Evolutionary conservation across 2,797 vertebrate species (phyloP).

Genomic region (Vespertilio murinus): DNA sequence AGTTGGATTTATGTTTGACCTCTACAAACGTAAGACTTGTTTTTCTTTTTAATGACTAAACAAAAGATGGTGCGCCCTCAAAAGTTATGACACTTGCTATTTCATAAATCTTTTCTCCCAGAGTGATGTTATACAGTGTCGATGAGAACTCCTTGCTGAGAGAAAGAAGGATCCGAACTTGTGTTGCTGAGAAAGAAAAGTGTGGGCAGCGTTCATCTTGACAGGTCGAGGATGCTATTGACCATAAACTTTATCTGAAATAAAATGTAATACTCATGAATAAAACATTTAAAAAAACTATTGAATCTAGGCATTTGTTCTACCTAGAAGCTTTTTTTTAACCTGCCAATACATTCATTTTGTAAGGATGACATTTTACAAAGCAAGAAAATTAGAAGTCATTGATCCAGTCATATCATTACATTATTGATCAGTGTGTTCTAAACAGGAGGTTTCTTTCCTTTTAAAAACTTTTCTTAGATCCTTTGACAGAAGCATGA

Average conservation of each 20-base stretch:
- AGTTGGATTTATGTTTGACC: background rate
- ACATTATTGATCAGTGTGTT: conserved; percentile 32
- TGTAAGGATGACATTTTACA: conserved; percentile 59
- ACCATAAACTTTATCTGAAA: conserved; percentile 41
- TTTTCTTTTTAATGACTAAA: background rate
- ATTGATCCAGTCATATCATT: conserved; percentile 55
- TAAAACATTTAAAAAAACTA: background rate
- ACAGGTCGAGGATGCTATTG: background rate
- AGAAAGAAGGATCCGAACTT: background rate
- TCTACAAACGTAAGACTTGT: background rate
- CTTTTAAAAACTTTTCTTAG: background rate
- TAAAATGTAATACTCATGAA: conserved; percentile 39
- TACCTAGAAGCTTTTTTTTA: background rate
- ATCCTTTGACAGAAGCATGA: conserved; percentile 43
- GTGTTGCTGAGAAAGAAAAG: background rate
- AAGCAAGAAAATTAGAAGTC: conserved; percentile 61
- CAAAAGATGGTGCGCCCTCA: background rate
- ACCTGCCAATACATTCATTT: conserved; percentile 34
- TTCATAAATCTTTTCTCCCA: conserved; percentile 13
- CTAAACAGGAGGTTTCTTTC: background rate
- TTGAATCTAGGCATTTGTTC: conserved; percentile 33
- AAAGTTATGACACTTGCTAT: background rate
- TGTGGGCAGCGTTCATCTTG: background rate
- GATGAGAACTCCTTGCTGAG: background rate
- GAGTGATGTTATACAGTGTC: background rate